Base-by-base conservation (phyloP, 2,797 vertebrate genomes). In the Arnoldichthys spilopterus region DNA sequence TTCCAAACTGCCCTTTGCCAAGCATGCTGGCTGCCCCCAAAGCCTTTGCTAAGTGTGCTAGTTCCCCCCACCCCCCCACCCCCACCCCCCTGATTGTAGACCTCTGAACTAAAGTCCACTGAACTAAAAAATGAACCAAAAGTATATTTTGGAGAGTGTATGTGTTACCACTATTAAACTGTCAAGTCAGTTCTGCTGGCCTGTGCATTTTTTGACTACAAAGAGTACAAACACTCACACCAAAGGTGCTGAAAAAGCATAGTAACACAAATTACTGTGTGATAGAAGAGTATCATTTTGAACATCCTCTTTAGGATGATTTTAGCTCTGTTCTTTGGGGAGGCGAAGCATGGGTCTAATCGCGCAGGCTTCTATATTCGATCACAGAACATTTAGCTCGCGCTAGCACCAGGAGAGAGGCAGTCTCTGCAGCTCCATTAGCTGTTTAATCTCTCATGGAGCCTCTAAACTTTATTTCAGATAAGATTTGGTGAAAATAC, bases 361-460 rank as follows among this genome's bases (percentile, higher is more conserved):
- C 54, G 70, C 32, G 43, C 56, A 37, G 68, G 0, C 37, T 45
- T n/a, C 13, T 24, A 43, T 30, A 15, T 53, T 53, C 30, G 1
- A 32, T 53, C 49, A 53, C 30, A 72, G 56, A 26, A 49, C 59
- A 66, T 72, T 72, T 81, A 66, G 61, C 47, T 76, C 64, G 49
- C 56, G 66, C 69, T 76, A 62, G 45, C 56, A 64, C 6, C 68
- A 63, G 58, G 37, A 71, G 37, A 71, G 20, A 62, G 78, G 66
- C 66, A 63, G 58, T 26, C 26, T 32, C 61, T 15, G 45, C 61
- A 43, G 64, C 66, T 47, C 40, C 74, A 81, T 81, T 81, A 76
- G 26, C 73, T 81, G 73, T 76, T 81, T 59, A 81, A 76, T 81
- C 49, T 81, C 66, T 72, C 67, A 76, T 72, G 67, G 11, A 13